Evolutionary conservation across 2,113 vertebrate species (phyloP), one percentile per base, ranked within the genome.

Genomic region (Coturnix japonica): DNA sequence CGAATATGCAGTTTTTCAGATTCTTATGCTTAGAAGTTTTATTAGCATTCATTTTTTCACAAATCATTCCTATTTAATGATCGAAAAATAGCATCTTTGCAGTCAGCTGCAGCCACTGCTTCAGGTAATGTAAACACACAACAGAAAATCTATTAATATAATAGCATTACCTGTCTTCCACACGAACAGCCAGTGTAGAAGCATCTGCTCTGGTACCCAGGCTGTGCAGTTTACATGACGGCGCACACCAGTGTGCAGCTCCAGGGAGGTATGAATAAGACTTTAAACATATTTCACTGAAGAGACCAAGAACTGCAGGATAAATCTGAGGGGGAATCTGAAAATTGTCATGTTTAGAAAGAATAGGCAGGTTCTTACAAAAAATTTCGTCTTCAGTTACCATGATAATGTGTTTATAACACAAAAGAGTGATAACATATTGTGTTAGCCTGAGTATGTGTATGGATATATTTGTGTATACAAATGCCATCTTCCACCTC

Each of bases 401-500:
- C 69, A 51, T 66, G 81, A 57, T 63, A 51, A 66, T 66, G 47
- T 94, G 59, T 87, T 86, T 76, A 81, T 30, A 79, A 60, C 89
- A 94, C 74, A 93, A 92, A 82, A 75, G 78, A 81, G 57, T 63
- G 92, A 17, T 93, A 95, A 86, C 91, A 90, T 85, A 93, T 84
- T 94, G 94, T 37, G 23, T 51, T 95, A 91, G 54, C 59, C 51
- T 76, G 59, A 85, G 12, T 43, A 23, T 89, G 77, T 72, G 59
- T 94, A 76, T 63, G 39, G 89, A 82, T 76, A 63, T 79, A 80
- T 96, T 92, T 94, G 81, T 96, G 84, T 93, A 85, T 43, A 96
- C 91, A 95, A 93, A 96, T 95, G 84, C 94, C 78, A 95, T 91
- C 89, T 90, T 91, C 91, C 95, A 91, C 92, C 95, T 94, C 92